Evolutionary conservation across 1,140 invertebrate species (phyloP).

Genomic region (Contarinia nasturtii): DNA sequence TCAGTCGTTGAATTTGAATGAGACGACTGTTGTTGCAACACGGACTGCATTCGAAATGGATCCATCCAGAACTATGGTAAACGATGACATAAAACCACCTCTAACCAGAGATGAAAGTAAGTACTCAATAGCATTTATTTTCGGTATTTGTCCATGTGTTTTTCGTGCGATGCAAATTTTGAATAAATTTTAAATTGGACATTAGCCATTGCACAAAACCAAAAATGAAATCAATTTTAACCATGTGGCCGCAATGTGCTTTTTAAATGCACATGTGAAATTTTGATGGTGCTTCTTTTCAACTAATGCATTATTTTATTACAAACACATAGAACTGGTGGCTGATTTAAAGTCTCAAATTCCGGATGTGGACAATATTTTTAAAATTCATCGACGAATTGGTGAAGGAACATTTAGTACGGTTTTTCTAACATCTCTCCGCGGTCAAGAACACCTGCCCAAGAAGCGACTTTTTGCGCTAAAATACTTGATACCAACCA

Average conservation of each 20-base stretch:
- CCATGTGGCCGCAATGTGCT: neutral
- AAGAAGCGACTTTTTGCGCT: constrained; percentile 47
- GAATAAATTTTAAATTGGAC: neutral
- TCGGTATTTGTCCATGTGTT: neutral
- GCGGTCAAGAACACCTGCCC: constrained; percentile 28
- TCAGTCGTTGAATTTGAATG: neutral
- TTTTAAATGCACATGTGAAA: neutral
- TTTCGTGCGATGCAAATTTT: too few relatives aligned
- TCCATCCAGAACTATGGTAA: neutral
- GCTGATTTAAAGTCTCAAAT: constrained; percentile 30
- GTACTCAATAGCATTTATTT: neutral
- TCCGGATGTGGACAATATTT: constrained; percentile 39
- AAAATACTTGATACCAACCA: constrained; percentile 67
- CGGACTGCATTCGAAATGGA: neutral
- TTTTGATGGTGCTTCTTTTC: neutral
- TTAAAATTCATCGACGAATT: constrained; percentile 46
- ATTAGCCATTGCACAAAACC: neutral
- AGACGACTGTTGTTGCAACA: neutral
- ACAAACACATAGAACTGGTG: constrained; percentile 22
- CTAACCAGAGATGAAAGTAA: neutral
- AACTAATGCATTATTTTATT: neutral
- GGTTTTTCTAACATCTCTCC: constrained; percentile 53
- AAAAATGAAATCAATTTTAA: neutral
- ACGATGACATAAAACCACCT: neutral
- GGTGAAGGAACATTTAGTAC: constrained; percentile 69